phyloP scores from a whole-genome alignment of 2,888 invertebrate genomes.

The Baccha elongata region DNA sequence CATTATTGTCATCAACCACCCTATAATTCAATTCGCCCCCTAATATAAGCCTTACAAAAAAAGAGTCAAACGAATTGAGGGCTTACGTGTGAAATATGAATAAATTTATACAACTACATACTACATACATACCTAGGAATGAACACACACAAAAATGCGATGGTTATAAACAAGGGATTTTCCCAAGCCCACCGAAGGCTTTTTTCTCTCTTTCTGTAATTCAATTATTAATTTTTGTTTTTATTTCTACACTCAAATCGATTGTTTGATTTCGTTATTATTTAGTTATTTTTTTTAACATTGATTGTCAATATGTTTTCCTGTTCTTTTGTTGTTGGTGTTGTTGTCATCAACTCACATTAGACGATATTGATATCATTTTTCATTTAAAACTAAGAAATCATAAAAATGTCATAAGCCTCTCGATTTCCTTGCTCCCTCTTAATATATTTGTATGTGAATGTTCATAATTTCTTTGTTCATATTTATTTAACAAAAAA shows the following conservation, averaged over 20 bases:
- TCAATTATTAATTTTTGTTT: conserved; percentile 73
- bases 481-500: conserved; percentile 58
- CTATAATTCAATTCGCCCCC: too few species aligned
- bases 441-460: conserved; percentile 12
- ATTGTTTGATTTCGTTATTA: conserved; percentile 74
- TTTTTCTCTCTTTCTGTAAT: conserved; percentile 53
- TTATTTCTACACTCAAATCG: conserved; percentile 64
- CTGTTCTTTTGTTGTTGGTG: background rate
- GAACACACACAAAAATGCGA: too few species aligned
- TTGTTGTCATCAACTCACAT: conserved; percentile 11
- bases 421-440: conserved; percentile 69
- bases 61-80: too few species aligned
- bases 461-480: conserved; percentile 61
- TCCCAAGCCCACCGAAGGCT: background rate
- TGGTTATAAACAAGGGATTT: background rate
- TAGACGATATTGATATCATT: conserved; percentile 69
- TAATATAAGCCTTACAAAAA: too few species aligned
- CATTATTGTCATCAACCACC: too few species aligned
- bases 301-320: background rate
- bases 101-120: too few species aligned
- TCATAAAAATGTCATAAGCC: conserved; percentile 75
- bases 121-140: too few species aligned
- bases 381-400: conserved; percentile 72
- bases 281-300: conserved; percentile 36
- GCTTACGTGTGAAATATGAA: too few species aligned